A percentile compares a stretch with the other conserved stretches of the same genome.
phyloP scores from a whole-genome alignment of 92 coral and sea anemone species.

The Ricordea florida region DNA sequence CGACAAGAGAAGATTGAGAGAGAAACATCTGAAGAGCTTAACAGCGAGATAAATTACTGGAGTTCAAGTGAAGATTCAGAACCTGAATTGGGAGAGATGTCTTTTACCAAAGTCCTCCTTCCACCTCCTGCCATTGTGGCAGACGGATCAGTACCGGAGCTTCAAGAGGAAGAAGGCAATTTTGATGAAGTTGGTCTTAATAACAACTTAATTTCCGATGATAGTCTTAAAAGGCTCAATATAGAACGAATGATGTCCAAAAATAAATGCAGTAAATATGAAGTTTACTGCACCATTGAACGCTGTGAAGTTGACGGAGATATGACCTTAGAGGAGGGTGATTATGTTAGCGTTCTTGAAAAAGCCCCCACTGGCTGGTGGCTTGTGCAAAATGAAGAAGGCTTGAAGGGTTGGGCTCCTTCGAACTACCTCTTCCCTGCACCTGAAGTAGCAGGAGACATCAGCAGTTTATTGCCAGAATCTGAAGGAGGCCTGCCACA shows the following conservation, averaged over 20 bases:
- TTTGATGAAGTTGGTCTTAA: neutral
- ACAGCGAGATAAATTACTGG: neutral
- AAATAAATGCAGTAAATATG: no score
- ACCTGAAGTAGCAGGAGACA: neutral
- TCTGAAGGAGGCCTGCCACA: neutral
- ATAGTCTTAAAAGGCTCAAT: constrained; percentile 31
- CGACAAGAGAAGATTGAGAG: neutral
- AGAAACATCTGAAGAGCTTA: constrained; percentile 1
- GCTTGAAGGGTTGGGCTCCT: constrained; percentile 68
- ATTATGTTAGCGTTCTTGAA: constrained; percentile 33
- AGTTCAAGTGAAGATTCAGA: constrained; percentile 39
- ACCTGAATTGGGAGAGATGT: neutral
- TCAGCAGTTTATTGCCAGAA: no score
- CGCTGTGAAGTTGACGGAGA: constrained; percentile 13
- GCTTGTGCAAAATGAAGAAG: constrained; percentile 4
- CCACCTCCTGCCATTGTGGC: constrained; percentile 16
- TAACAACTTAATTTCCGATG: neutral
- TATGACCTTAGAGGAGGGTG: constrained; percentile 20
- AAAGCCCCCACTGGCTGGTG: constrained; percentile 32
- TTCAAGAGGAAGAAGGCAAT: neutral
- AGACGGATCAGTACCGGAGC: neutral
- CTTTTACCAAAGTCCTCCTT: neutral
- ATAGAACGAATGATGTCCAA: no score
- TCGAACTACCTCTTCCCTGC: constrained; percentile 41
- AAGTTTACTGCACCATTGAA: neutral